Base-by-base conservation (phyloP, 1,140 invertebrate genomes). In the Lycorma delicatula region DNA sequence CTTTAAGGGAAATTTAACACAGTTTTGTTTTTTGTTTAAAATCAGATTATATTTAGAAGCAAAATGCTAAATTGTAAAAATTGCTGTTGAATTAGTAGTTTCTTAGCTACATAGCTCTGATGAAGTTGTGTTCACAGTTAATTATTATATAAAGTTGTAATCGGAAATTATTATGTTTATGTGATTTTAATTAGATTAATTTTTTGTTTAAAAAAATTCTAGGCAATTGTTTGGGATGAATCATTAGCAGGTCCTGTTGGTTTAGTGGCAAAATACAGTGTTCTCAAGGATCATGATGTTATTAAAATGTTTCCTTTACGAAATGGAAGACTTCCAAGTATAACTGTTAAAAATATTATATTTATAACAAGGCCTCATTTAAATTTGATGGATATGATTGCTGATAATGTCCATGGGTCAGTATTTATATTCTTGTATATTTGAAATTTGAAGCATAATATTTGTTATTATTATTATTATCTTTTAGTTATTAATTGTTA, bases 151-250 rank as follows among this genome's bases (percentile, higher is more conserved):
- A 22, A 52, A 31, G 25, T 28, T 28, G 28, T 28, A 22, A 25
- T 29, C 9, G 3, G n/a, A 52, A 31, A 18, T 16, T 5, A 34
- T 31, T 52, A 27, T 34, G 13, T 12, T 12, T 50, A 4, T 7
- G 11, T 20, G 7, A 20, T n/a, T 50, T 4, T 11, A 50, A 26
- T 7, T 18, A 11, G 23, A 50, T 20, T 12, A 22, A 50, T 7
- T 26, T 5, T 25, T 12, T 50, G 23, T 50, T 5, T 25, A 26
- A 25, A 22, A 5, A 27, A 25, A 47, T 22, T 12, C 3, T 60
- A 91, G 88, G 86, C 86, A 12, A 84, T 95, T 56, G 84, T 97
- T 44, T 92, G 93, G 87, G 93, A 97, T 72, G 86, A 92, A 69
- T 83, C 85, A 54, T 75, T 98, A 44, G 87, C 85, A 22, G 89